Percentiles rank a stretch among this genome's conserved stretches.
These are phyloP conservation scores for Tragelaphus scriptus DNA, from an alignment of 2,113 vertebrate species.

Conservation along the genomic window DNA sequence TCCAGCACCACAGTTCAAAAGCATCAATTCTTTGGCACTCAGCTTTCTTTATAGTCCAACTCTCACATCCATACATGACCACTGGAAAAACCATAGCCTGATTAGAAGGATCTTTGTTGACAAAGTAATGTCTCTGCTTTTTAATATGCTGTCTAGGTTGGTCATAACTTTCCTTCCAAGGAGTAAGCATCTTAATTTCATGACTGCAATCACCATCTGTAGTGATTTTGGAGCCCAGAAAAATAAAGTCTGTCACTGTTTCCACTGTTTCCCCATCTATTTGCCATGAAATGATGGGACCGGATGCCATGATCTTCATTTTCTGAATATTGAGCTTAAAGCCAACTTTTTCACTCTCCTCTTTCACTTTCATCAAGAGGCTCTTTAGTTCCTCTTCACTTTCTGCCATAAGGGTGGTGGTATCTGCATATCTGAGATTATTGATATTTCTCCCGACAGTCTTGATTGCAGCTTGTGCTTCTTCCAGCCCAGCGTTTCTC, in stretches of 20 bases:
- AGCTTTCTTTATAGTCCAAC: too few species aligned
- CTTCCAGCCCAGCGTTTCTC: background rate
- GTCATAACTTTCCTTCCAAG: background rate
- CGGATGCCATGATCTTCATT: background rate
- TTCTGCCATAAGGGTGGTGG: background rate
- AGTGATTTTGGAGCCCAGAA: background rate
- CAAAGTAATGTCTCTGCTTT: background rate
- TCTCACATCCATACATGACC: too few species aligned
- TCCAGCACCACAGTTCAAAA: background rate
- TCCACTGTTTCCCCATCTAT: background rate
- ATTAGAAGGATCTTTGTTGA: background rate
- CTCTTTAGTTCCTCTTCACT: background rate
- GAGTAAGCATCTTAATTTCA: background rate
- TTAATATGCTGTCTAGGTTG: background rate
- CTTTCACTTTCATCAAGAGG: background rate
- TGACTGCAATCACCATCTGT: background rate
- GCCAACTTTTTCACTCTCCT: background rate
- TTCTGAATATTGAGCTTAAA: background rate
- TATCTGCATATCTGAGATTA: background rate
- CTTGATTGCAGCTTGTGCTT: background rate
- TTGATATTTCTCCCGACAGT: background rate
- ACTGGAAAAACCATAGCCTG: too few species aligned
- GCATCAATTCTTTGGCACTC: background rate
- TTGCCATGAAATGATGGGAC: background rate
- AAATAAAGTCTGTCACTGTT: background rate